Conservation (phyloP, 1,140 invertebrate genomes). For the Bombus soroeensis region DNA sequence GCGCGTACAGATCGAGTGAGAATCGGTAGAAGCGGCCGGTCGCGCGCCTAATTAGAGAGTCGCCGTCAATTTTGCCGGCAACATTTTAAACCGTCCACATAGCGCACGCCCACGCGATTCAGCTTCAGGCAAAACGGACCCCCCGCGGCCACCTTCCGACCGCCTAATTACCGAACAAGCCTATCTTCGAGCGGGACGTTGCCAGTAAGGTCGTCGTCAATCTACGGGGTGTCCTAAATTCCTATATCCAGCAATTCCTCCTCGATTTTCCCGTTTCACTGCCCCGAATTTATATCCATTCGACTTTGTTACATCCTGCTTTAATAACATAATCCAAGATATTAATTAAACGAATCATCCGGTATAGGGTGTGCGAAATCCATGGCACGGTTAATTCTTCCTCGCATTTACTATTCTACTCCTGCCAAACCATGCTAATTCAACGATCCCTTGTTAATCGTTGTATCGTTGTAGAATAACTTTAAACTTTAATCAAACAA, state of each 20-base stretch:
- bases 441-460: no score
- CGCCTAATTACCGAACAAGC: slow-evolving; percentile 78
- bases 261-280: not conserved
- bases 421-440: no score
- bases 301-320: no score
- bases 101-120: slow-evolving; percentile 73
- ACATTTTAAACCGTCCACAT: slow-evolving; percentile 69
- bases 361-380: accelerated
- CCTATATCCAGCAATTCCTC: not conserved
- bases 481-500: no score
- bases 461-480: no score
- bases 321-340: no score
- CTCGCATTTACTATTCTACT: no score
- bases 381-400: no score
- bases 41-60: slow-evolving; percentile 75
- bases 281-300: no score
- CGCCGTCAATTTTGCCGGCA: slow-evolving; percentile 72
- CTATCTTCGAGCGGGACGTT: slow-evolving; percentile 66
- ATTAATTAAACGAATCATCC: no score
- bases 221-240: slow-evolving; percentile 63
- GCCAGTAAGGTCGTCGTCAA: slow-evolving; percentile 14
- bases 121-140: slow-evolving; percentile 64
- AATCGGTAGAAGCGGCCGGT: slow-evolving; percentile 65
- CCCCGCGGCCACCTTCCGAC: slow-evolving; percentile 73
- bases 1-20: slow-evolving; percentile 41